These are phyloP conservation scores for Coreius guichenoti DNA, from an alignment of 2,797 vertebrate species.

Conservation along the genomic window DNA sequence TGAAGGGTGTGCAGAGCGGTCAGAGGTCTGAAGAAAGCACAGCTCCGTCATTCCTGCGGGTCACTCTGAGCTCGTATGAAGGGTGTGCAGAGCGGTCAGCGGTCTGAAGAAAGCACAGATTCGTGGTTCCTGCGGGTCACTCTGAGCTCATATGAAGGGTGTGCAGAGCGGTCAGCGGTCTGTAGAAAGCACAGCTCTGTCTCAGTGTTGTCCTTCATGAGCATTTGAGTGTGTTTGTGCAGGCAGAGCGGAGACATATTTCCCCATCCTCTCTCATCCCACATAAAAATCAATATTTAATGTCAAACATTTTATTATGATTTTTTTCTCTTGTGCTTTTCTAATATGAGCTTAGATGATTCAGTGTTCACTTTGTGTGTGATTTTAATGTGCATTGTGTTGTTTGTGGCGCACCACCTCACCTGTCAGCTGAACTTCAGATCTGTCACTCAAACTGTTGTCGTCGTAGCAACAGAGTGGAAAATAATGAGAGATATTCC, in stretches of 20 bases:
- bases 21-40: too few relatives aligned
- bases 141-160: conserved; percentile 64
- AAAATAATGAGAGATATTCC: conserved; percentile 31
- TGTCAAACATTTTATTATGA: conserved; percentile 52
- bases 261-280: conserved; percentile 20
- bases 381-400: not conserved
- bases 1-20: too few relatives aligned
- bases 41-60: too few relatives aligned
- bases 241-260: not conserved
- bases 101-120: too few relatives aligned
- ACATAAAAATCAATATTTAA: conserved; percentile 62
- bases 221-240: conserved; percentile 26
- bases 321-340: conserved; percentile 35
- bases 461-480: conserved; percentile 47
- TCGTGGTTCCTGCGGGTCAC: too few relatives aligned
- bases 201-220: conserved; percentile 42
- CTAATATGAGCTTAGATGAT: conserved; percentile 1
- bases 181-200: conserved; percentile 36
- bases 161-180: conserved; percentile 50
- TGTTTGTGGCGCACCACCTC: not conserved
- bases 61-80: too few relatives aligned
- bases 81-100: too few relatives aligned
- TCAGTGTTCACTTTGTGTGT: not conserved
- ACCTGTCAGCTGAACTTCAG: conserved; percentile 39
- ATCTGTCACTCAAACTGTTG: conserved; percentile 52